Evolutionary conservation across 64 coral and sea anemone genomes (phyloP), one percentile per base, ranked within the genome.

Genomic region (Montipora capricornis): DNA sequence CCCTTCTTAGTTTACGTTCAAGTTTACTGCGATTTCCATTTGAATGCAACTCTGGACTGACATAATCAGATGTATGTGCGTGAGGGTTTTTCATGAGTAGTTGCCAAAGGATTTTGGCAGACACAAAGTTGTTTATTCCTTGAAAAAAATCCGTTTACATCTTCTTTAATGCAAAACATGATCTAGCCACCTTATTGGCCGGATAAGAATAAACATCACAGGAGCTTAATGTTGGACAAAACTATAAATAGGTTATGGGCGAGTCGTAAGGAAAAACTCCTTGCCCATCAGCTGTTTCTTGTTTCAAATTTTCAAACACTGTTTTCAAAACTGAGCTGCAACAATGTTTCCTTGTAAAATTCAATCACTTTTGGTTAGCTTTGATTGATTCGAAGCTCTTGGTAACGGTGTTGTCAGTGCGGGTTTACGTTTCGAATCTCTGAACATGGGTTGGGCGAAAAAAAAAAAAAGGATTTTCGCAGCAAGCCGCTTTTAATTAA

Each of bases 191-290:
- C 13, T 71, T 22, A 71, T 20, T 71, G 68, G 68, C 19, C 5
- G 19, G 45, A 83, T 19, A 19, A 67, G 14, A 37, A 45, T 5
- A 13, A 71, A 71, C 19, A 12, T 71, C 16, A 20, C 49, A 82
- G 80, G 46, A 5, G 17, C 19, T 16, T 4, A 64, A 64, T 64
- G n/a, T 20, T 73, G 82, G 66, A 64, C 62, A 19, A 20, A 8
- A 8, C 64, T 48, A 86, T 86, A 47, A 86, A 86, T 86, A 86
- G 71, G 47, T 86, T 20, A 86, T 86, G 47, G 9, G 64, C 46
- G 49, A 11, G 10, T 86, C 66, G 82, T 71, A 48, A 22, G 66
- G 5, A 49, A 11, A 71, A 47, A 14, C 24, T 17, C 7, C 5
- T 68, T 44, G 17, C 19, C 61, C 61, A 85, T 51, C 10, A 49